Evolutionary conservation across 2,113 vertebrate species (phyloP).

Genomic region (Chitala chitala): DNA sequence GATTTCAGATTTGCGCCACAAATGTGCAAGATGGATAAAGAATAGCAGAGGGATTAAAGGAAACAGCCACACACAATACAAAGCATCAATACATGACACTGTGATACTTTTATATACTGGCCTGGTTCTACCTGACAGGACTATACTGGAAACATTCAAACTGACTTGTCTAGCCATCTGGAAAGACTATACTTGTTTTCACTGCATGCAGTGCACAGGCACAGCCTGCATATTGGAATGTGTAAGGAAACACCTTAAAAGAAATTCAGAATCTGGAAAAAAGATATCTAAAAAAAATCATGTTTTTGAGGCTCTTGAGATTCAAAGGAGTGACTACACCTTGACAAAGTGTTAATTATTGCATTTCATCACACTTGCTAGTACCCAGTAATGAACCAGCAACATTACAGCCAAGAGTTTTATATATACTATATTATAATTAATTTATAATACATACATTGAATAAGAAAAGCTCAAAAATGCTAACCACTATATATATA

Average conservation of each 20-base stretch:
- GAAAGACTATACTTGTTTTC: too few relatives aligned
- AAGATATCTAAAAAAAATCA: not conserved
- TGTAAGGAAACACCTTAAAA: not conserved
- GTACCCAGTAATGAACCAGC: not conserved
- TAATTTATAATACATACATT: too few relatives aligned
- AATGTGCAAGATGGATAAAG: conserved; percentile 10
- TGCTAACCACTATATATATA: too few relatives aligned
- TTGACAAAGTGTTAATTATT: conserved; percentile 7
- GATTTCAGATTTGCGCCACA: conserved; percentile 25
- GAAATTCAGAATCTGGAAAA: not conserved
- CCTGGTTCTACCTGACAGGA: conserved; percentile 21
- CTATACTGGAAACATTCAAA: too few relatives aligned
- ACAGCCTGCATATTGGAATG: not conserved
- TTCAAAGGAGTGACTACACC: not conserved
- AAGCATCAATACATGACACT: conserved; percentile 3
- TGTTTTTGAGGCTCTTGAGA: not conserved
- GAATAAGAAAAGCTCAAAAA: not conserved
- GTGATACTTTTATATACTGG: not conserved
- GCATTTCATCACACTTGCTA: not conserved
- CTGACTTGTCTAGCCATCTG: too few relatives aligned
- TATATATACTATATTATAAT: too few relatives aligned
- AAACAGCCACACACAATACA: conserved; percentile 15
- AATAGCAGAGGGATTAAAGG: conserved; percentile 1
- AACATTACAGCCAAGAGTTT: not conserved
- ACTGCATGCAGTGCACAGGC: not conserved